Base-by-base conservation (phyloP, 2,113 vertebrate species). In the Halichoerus grypus region DNA sequence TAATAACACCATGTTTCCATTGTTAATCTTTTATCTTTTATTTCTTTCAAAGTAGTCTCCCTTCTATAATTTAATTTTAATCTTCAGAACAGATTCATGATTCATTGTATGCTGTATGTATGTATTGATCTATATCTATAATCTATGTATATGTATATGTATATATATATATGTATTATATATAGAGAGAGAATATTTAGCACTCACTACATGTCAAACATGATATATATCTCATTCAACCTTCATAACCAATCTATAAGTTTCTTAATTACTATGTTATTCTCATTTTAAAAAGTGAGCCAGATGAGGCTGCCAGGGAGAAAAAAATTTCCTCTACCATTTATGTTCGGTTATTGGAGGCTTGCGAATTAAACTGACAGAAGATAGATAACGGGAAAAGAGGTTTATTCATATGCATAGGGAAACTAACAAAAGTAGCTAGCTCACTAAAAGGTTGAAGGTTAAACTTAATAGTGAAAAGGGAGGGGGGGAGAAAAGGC, bases 271-370 rank as follows among this genome's bases (percentile, higher is more conserved):
- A 33, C 16, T 65, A 39, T 26, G 84, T 87, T 53, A 82, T 59
- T 15, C 7, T 90, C 36, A 82, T 86, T 93, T 91, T 67, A 88
- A 92, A 92, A 94, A 87, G 26, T 67, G 36, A 89, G 39, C 80
- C 59, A 55, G n/a, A 71, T 61, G 46, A 2, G 7, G 19, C 59
- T 67, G 7, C 81, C 57, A 81, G 46, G 42, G n/a, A 65, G 55
- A 36, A 74, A 36, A 92, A 63, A 28, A 24, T 24, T n/a, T 51
- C 49, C 59, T 59, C 69, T 69, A 6, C 28, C 31, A 5, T 89
- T 31, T 77, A 51, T n/a, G 19, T 76, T 89, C 33, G 51, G 80
- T 69, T 67, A 24, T 65, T 81, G 49, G 76, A 79, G 61, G 24
- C 59, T 33, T 31, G 22, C 18, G 11, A 88, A 57, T 81, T 76